phyloP scores from a whole-genome alignment of 2,113 vertebrate species.

The Grantiella picta region DNA sequence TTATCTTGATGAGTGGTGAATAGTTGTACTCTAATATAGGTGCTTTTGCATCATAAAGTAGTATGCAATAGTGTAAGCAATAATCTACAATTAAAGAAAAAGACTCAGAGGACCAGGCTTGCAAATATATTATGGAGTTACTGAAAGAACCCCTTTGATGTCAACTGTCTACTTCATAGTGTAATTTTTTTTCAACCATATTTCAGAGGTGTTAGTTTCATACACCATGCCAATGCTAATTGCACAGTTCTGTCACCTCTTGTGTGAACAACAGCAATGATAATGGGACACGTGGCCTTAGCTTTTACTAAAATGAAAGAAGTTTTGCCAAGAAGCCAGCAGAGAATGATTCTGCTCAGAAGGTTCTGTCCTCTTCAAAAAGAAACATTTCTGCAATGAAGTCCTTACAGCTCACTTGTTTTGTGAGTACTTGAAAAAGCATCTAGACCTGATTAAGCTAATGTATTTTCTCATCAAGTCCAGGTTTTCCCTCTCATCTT shows the following conservation, averaged over 20 bases:
- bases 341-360: background rate
- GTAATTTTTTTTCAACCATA: background rate
- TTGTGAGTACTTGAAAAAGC: background rate
- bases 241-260: background rate
- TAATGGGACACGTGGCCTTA: background rate
- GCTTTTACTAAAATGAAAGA: background rate
- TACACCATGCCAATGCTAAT: background rate
- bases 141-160: background rate
- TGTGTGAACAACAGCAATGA: rapidly evolving
- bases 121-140: background rate
- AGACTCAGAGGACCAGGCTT: background rate
- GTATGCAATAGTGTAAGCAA: background rate
- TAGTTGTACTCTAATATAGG: background rate
- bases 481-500: background rate
- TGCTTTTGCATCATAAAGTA: background rate
- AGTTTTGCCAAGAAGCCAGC: background rate
- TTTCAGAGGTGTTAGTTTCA: background rate
- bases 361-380: background rate
- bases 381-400: background rate
- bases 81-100: background rate
- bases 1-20: background rate
- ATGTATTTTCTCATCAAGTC: background rate
- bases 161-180: background rate
- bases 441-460: background rate
- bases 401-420: background rate